Conservation (phyloP, 2,113 vertebrate genomes). For the Cranoglanis bouderius region DNA sequence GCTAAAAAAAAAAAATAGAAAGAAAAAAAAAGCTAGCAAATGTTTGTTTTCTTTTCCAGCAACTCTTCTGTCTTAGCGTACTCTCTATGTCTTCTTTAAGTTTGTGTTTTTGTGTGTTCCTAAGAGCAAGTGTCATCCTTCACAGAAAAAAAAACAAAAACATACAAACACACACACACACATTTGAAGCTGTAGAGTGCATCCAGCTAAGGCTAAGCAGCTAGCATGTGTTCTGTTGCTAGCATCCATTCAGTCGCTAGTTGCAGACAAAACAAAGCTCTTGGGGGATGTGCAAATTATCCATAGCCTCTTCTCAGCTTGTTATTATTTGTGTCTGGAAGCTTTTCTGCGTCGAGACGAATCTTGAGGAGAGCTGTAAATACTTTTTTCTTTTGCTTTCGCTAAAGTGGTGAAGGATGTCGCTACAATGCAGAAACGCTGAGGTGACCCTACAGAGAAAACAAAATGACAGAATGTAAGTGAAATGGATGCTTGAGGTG, state of each 20-base stretch:
- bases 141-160: not conserved
- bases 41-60: slow-evolving; percentile 31
- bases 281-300: not conserved
- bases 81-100: not conserved
- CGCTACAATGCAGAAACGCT: slow-evolving; percentile 19
- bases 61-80: slow-evolving; percentile 25
- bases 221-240: not conserved
- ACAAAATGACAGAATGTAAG: slow-evolving; percentile 20
- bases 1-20: slow-evolving; percentile 3
- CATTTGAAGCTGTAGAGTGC: not conserved
- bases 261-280: slow-evolving; percentile 47
- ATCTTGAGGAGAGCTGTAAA: not conserved
- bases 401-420: slow-evolving; percentile 1
- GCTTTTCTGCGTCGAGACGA: not conserved
- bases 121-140: slow-evolving; percentile 29
- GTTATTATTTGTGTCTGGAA: slow-evolving; percentile 9
- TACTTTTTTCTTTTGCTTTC: not conserved
- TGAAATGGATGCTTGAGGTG: slow-evolving; percentile 8
- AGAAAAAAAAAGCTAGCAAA: slow-evolving; percentile 19
- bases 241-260: no score
- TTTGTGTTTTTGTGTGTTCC: not conserved
- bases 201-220: not conserved
- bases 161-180: not conserved
- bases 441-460: slow-evolving; percentile 29
- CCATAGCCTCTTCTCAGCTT: not conserved